Evolutionary conservation across 92 coral and sea anemone species (phyloP), one percentile per base, ranked within the genome.

Genomic region (Chrysogorgia sp.): DNA sequence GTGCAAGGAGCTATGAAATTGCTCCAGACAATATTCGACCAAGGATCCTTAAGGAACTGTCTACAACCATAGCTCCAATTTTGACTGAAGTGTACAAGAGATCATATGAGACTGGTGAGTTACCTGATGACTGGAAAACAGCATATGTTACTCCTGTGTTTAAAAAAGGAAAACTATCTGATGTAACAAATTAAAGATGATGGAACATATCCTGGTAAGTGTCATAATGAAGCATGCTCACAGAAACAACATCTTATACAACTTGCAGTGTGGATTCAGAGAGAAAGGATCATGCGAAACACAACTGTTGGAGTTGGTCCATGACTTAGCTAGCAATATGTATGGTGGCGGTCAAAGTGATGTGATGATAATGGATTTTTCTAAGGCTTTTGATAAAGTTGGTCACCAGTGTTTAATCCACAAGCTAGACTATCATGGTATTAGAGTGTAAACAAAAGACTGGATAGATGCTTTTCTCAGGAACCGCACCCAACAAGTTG

Each of bases 181-280:
- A 68, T 63, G 81, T 65, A 28, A 3, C 40, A 28, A 31, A 80
- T 2, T 69, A 69, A 22, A 58, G 67, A 58, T 77, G 1, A 55
- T 84, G 15, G 83, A 83, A 43, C 87, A 83, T 31, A 83, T 83
- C 37, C 40, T 47, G 24, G 60, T 70, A 45, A 81, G 81, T 50
- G 87, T 71, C 40, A 40, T 87, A 25, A 87, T 83, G 87, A 87
- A 87, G 76, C 85, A 87, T 37, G 71, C 79, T 20, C 76, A 33
- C 31, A 59, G 8, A 20, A 23, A 86, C 31, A 40, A 23, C 19
- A 65, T 87, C 13, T 82, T 82, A 19, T 47, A 67, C 40, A 85
- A 82, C 64, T 35, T 14, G 1, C 90, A 82, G 49, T 80, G 83
- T 45, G 87, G 90, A 0, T 87, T 87, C 48, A 30, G 90, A 6